Conservation (phyloP, 2,888 invertebrate genomes). For the Scaptomyza polygonia region DNA sequence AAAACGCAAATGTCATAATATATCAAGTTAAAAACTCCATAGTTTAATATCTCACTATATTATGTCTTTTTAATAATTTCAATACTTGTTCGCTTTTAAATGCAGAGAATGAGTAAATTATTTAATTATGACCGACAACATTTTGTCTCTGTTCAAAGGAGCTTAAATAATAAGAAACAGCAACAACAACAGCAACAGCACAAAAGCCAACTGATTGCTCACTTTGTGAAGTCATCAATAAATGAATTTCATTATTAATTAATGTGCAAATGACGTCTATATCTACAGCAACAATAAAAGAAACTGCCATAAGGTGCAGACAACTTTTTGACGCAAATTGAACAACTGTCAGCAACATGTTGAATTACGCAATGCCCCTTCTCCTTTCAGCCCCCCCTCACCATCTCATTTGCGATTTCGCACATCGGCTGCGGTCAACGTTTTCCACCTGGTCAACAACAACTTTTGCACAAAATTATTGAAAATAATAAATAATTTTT, state of each 20-base stretch:
- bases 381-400: neutral
- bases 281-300: slow-evolving; percentile 32
- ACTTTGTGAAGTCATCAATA: slow-evolving; percentile 63
- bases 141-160: slow-evolving; percentile 33
- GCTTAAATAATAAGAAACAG: neutral
- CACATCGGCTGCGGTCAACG: slow-evolving; percentile 57
- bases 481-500: slow-evolving; percentile 73
- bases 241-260: slow-evolving; percentile 68
- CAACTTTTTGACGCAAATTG: slow-evolving; percentile 53
- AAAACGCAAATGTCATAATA: no score
- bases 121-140: slow-evolving; percentile 52
- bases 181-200: neutral
- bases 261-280: slow-evolving; percentile 63
- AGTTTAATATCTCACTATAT: no score
- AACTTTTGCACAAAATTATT: slow-evolving; percentile 54
- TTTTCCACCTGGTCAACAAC: slow-evolving; percentile 59
- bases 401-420: slow-evolving; percentile 12
- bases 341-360: slow-evolving; percentile 76
- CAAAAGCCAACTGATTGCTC: slow-evolving; percentile 45
- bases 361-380: slow-evolving; percentile 22
- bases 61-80: neutral
- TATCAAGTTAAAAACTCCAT: no score
- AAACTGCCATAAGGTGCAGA: slow-evolving; percentile 31
- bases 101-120: slow-evolving; percentile 46
- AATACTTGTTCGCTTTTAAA: neutral